A percentile compares a stretch with the other conserved stretches of the same genome.
These are phyloP conservation scores for Apostichopus parvimensis DNA, from an alignment of 35 echinoderm and acorn worm species.

Conservation along the genomic window DNA sequence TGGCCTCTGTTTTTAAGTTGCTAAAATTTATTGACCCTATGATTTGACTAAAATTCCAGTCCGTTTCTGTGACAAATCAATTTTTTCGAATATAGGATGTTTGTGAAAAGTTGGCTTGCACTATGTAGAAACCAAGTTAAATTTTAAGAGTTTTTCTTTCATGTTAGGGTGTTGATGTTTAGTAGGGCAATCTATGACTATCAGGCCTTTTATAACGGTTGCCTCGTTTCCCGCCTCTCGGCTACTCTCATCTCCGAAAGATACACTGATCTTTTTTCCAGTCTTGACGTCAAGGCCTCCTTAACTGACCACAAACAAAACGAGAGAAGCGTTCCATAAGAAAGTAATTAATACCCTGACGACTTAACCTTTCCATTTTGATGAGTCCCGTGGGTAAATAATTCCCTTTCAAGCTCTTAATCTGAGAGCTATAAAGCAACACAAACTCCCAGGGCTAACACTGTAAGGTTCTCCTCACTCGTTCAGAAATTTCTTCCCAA, in stretches of 20 bases:
- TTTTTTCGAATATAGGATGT: too few species aligned
- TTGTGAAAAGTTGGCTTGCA: too few species aligned
- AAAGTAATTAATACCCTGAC: slow-evolving; percentile 40
- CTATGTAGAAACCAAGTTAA: too few species aligned
- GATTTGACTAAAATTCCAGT: too few species aligned
- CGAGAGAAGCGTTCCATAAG: slow-evolving; percentile 6
- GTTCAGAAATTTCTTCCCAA: slow-evolving; percentile 7
- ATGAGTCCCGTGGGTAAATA: slow-evolving; percentile 34
- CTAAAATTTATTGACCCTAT: too few species aligned
- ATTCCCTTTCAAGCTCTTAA: slow-evolving; percentile 37
- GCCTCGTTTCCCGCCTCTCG: not conserved
- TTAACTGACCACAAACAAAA: slow-evolving; percentile 18
- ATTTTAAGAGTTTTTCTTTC: too few species aligned
- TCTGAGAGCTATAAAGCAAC: slow-evolving; percentile 30
- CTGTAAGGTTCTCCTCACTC: not conserved
- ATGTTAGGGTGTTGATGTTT: not conserved
- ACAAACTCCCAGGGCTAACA: not conserved
- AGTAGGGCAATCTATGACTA: not conserved
- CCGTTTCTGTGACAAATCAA: too few species aligned
- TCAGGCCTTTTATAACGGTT: not conserved
- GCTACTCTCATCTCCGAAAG: not conserved
- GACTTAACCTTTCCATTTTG: slow-evolving; percentile 34
- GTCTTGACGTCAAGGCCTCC: slow-evolving; percentile 4
- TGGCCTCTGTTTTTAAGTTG: too few species aligned
- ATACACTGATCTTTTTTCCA: not conserved